Base-by-base conservation (phyloP, 2,113 vertebrate species). In the Nettapus auritus region DNA sequence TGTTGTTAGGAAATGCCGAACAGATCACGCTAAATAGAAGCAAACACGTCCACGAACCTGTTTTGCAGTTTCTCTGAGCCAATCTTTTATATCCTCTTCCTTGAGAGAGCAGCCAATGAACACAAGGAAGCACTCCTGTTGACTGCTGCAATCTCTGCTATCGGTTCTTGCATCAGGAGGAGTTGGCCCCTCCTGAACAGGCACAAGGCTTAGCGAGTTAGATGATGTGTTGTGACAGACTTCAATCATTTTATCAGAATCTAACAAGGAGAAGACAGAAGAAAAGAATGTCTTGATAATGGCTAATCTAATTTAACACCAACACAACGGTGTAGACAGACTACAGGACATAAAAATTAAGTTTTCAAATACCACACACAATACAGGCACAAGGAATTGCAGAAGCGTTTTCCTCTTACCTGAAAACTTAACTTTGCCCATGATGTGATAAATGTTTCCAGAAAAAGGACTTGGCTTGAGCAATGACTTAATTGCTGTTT, bases 361-460 rank as follows among this genome's bases (percentile, higher is more conserved):
- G 12, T 3, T 13, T 69, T 62, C 21, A 33, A 81, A 86, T 2
- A 33, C 4, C 21, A n/a, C 31, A 63, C 23, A 8, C 26, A 69
- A 20, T 2, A n/a, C 52, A 40, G 42, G 36, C 71, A 46, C n/a
- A 69, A 77, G 55, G 53, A 20, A 12, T 34, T 1, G 38, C 9
- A 2, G 28, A 28, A 22, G 31, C 7, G 4, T 63, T 46, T 33
- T 64, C 34, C 26, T 25, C 53, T 97, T 99, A 99, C 99, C 99
- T 98, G 99, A 99, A 96, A 99, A 99, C 68, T 96, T 69, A 66
- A 99, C 98, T 98, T 98, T 99, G 75, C 99, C 99, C 97, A 98
- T 97, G 92, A 99, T 97, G 89, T 99, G 99, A 97, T 99, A 99
- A 78, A 99, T 97, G 88, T 99, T 99, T 96, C 99, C 99, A 89